These are phyloP conservation scores for Solea senegalensis DNA, from an alignment of 2,113 vertebrate species.

Conservation along the genomic window DNA sequence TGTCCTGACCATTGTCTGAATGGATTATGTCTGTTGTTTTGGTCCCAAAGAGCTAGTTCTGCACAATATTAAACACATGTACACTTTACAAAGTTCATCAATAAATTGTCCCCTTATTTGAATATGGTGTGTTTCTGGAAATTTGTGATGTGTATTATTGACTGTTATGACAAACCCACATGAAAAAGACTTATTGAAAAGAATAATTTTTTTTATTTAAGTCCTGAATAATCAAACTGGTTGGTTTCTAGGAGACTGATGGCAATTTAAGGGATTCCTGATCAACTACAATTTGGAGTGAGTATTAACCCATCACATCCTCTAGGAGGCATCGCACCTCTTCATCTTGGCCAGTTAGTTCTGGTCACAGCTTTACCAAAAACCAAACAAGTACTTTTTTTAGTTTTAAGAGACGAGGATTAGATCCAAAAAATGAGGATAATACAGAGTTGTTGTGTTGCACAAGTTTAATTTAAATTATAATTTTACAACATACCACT, in stretches of 20 bases:
- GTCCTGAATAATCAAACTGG: neutral
- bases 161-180: no score
- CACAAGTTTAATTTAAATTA: no score
- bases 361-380: no score
- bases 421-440: no score
- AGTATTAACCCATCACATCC: slow-evolving; percentile 7
- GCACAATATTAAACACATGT: slow-evolving; percentile 42
- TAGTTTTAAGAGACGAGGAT: no score
- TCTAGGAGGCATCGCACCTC: slow-evolving; percentile 51
- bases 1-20: slow-evolving; percentile 35
- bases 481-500: no score
- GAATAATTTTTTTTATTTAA: neutral
- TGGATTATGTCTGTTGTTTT: slow-evolving; percentile 27
- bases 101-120: slow-evolving; percentile 43
- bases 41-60: slow-evolving; percentile 51
- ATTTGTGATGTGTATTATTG: neutral
- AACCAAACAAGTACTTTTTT: no score
- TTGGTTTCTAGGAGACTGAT: neutral
- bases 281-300: neutral
- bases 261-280: neutral
- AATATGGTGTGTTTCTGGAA: neutral
- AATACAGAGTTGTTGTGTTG: no score
- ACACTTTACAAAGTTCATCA: slow-evolving; percentile 21
- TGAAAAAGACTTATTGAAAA: no score
- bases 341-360: neutral